phyloP scores from a whole-genome alignment of 2,888 invertebrate genomes.

The Diachrysia chrysitis region DNA sequence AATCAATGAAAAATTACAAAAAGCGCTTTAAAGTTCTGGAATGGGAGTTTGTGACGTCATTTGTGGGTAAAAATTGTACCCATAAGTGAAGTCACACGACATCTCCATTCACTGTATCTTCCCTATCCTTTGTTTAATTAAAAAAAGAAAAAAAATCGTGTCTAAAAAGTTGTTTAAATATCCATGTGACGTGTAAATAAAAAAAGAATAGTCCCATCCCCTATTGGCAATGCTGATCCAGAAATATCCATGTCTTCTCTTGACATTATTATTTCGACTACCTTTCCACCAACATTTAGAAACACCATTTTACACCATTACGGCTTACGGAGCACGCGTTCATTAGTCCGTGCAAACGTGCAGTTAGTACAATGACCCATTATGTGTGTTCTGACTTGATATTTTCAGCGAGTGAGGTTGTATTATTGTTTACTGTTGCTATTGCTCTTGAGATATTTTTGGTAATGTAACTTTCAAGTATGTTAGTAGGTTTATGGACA shows the following conservation, averaged over 20 bases:
- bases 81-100: too few relatives aligned
- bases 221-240: background rate
- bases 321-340: slow-evolving; percentile 29
- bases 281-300: background rate
- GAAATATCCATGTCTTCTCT: background rate
- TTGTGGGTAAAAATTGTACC: too few relatives aligned
- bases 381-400: slow-evolving; percentile 4
- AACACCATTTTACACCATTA: slow-evolving; percentile 48
- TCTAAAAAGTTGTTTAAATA: too few relatives aligned
- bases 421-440: background rate
- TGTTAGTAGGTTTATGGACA: too few relatives aligned
- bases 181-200: too few relatives aligned
- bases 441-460: background rate
- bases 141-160: too few relatives aligned
- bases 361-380: slow-evolving; percentile 23
- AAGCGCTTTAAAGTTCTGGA: too few relatives aligned
- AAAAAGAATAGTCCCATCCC: too few relatives aligned
- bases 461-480: background rate
- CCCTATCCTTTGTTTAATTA: too few relatives aligned
- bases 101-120: too few relatives aligned
- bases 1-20: too few relatives aligned
- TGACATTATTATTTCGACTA: slow-evolving; percentile 8
- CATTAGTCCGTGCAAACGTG: slow-evolving; percentile 44
- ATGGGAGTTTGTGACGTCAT: too few relatives aligned
- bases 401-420: slow-evolving; percentile 3